Evolutionary conservation across 1,140 invertebrate species (phyloP), one percentile per base, ranked within the genome.

Genomic region (Drosophila nikananu): DNA sequence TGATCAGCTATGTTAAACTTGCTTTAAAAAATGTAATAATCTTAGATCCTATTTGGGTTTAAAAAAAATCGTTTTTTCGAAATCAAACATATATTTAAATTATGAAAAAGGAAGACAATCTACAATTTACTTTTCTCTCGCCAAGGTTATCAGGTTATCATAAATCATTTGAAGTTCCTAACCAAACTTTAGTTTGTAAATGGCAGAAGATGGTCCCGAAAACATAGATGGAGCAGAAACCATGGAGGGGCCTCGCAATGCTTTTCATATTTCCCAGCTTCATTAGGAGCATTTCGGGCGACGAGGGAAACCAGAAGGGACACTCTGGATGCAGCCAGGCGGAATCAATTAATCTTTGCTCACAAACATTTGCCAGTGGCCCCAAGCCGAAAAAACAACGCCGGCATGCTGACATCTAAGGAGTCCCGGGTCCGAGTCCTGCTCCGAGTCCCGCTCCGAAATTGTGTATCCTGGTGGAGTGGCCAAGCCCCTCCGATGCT

Each of bases 291-390:
- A 57, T 32, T 68, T 37, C 32, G 27, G 48, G 27, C 10, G 44
- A 61, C 42, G 41, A 35, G 63, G 63, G 54, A 19, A 25, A 37
- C 70, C 74, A 72, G 52, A 77, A 75, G 81, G 83, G 81, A 90
- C 81, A 90, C 86, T 80, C 64, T 64, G 68, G 60, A 77, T 86
- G 86, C 86, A 89, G 81, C 86, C 86, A 86, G 90, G 86, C 84
- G 86, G 86, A 89, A 89, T 89, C 86, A 89, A 89, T 89, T 89
- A 89, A 89, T 89, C 86, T 89, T 89, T 81, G 79, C 80, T 63
- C 54, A 86, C 83, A 90, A 89, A 89, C 86, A 84, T 89, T 87
- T 90, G 81, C 84, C 81, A 90, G 81, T 39, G 70, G 66, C 23
- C 58, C 42, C 49, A 10, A 41, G 21, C 30, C 57, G 41, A 44